Percentiles rank a stretch among this genome's conserved stretches.
phyloP scores from a whole-genome alignment of 2,888 invertebrate genomes.

The Drosophila diplacantha region DNA sequence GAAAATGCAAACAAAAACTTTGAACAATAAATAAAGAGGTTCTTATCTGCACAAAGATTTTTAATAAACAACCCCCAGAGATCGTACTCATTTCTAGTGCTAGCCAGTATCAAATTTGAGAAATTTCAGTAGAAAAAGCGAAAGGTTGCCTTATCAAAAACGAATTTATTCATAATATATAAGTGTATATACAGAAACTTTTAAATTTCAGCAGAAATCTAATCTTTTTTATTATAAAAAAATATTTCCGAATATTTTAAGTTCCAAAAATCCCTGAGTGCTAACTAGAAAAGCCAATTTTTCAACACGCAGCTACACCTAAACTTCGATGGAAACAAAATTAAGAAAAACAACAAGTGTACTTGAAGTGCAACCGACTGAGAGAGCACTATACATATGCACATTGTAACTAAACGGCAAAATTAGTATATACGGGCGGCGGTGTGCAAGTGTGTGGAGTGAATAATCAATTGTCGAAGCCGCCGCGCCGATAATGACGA shows the following conservation, averaged over 20 bases:
- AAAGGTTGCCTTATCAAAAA: constrained; percentile 2
- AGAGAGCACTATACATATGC: constrained; percentile 16
- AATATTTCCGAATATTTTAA: background rate
- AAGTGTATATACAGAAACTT: background rate
- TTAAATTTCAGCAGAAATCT: background rate
- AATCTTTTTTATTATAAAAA: background rate
- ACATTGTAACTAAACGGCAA: constrained; percentile 19
- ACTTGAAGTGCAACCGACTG: constrained; percentile 25
- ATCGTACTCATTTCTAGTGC: background rate
- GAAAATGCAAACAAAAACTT: constrained; percentile 10
- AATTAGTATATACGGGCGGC: constrained; percentile 6
- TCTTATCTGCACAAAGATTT: constrained; percentile 14
- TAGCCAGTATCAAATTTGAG: background rate
- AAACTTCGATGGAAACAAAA: background rate
- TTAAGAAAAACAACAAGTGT: constrained; percentile 15
- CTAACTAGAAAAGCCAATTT: background rate
- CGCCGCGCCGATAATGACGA: constrained; percentile 30
- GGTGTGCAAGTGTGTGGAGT: constrained; percentile 49
- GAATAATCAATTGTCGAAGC: constrained; percentile 63
- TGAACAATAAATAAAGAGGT: background rate
- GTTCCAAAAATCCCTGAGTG: background rate
- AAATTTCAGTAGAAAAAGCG: background rate
- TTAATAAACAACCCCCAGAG: background rate
- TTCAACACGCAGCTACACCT: background rate
- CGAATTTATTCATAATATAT: no score